Base-by-base conservation (phyloP, 2,888 invertebrate genomes). In the Drosophila ustulata region DNA sequence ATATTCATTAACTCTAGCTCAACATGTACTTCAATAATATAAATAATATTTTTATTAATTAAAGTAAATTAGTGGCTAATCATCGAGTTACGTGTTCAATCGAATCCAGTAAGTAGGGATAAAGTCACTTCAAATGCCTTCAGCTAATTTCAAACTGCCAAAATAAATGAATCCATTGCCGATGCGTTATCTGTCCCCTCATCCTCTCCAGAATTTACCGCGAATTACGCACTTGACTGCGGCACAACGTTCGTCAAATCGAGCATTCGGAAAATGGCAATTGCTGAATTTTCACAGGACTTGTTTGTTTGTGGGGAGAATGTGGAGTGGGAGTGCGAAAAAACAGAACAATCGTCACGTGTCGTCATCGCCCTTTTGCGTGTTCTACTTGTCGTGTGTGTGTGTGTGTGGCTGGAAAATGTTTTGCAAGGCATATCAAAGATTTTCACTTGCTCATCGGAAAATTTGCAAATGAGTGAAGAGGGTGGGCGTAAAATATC, bases 151-250 rank as follows among this genome's bases (percentile, higher is more conserved):
- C 37, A 30, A 39, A 23, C 41, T 61, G 53, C 39, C 62, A 58
- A 46, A 59, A 70, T 80, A 58, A 63, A 71, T 64, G 66, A 88
- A 79, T 88, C 73, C 63, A 65, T 75, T 64, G 39, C 52, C 51
- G 46, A 52, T 53, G 34, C 6, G 46, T 53, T 13, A 55, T 51
- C 43, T 57, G 30, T 43, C 43, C 63, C 59, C 59, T n/a, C n/a
- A 4, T n/a, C 37, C 37, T 37, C 64, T 50, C 45, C 18, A 32
- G 50, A 66, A 25, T 43, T 55, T 45, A 63, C 88, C 83, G 57
- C 89, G 80, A 88, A 86, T 86, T 88, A 88, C 77, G 71, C 81
- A 87, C 86, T 85, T 86, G 86, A 89, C 86, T 89, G 78, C 67
- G 39, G 67, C 53, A 65, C 63, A 71, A 41, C 58, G 67, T 70